Percentiles rank a stretch among this genome's conserved stretches.
Conservation (phyloP, 2,797 vertebrate genomes). For the Brotogeris chrysoptera region DNA sequence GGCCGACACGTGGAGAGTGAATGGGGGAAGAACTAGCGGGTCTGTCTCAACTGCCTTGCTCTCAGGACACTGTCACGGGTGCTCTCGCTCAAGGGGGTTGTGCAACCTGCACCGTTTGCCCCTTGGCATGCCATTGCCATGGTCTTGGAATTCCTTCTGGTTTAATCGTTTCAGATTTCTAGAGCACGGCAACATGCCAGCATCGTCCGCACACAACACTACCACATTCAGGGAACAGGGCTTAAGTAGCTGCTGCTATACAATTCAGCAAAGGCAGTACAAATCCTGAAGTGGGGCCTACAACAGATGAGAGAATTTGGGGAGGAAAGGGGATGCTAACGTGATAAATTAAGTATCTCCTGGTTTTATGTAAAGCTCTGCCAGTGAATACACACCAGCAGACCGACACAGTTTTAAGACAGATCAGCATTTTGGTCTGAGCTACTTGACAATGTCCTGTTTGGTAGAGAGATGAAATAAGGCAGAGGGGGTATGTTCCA, state of each 20-base stretch:
- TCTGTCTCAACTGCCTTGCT: slow-evolving; percentile 54
- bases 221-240: neutral
- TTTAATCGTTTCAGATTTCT: neutral
- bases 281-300: slow-evolving; percentile 41
- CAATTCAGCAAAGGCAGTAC: slow-evolving; percentile 23
- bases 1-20: neutral
- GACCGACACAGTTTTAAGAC: slow-evolving; percentile 34
- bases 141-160: neutral
- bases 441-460: slow-evolving; percentile 66
- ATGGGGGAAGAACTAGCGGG: neutral
- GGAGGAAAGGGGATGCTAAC: slow-evolving; percentile 39
- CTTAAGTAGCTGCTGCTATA: slow-evolving; percentile 3
- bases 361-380: slow-evolving; percentile 25
- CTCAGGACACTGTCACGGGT: slow-evolving; percentile 44
- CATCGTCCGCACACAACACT: neutral
- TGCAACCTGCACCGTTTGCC: neutral
- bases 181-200: neutral
- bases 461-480: slow-evolving; percentile 64
- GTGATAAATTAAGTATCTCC: slow-evolving; percentile 28
- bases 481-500: slow-evolving; percentile 66
- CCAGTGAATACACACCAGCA: neutral
- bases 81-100: neutral
- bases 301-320: slow-evolving; percentile 8
- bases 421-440: slow-evolving; percentile 57
- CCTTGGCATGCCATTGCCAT: neutral